Base-by-base conservation (phyloP, 2,113 vertebrate genomes). In the Pimephales promelas region DNA sequence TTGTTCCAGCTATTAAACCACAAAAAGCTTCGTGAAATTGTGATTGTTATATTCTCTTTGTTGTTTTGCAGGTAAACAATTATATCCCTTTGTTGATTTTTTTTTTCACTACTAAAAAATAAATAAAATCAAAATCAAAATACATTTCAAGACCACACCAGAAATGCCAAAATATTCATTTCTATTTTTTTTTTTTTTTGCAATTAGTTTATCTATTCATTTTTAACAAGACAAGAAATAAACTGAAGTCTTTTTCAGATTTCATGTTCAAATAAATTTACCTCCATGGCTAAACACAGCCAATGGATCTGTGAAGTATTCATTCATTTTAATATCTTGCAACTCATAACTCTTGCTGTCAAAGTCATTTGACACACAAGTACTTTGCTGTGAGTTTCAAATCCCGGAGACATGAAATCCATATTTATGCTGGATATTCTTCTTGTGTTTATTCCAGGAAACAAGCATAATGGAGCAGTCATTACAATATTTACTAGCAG, bases 281-380 rank as follows among this genome's bases (percentile, higher is more conserved):
- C 14, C 78, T 78, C 77, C 54, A 24, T 84, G 82, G 84, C 79
- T 80, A 84, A 36, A 66, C 74, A 66, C 52, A 57, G 66, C 59
- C 34, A 61, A 54, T 7, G 68, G 64, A 68, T 73, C 64, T 28
- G 74, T 79, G 77, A 83, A 81, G 52, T 24, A 61, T 84, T 86
- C 49, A 59, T 88, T 86, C 71, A 54, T 87, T 87, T 79, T 76
- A 86, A 86, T 83, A 79, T 82, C 57, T 84, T 62, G 73, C 76
- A 79, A 64, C 28, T 34, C 78, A 34, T 56, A 72, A 79, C 72
- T 74, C 61, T 26, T 36, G 73, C 80, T 66, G 77, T 79, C 83
- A 61, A 85, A 72, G 20, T 62, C 71, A 40, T 78, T 79, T 82
- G 84, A 84, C 83, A 81, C 52, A 68, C 79, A 77, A 84, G 75